phyloP scores from a whole-genome alignment of 2,888 invertebrate species.

The Chloroclysta siterata region DNA sequence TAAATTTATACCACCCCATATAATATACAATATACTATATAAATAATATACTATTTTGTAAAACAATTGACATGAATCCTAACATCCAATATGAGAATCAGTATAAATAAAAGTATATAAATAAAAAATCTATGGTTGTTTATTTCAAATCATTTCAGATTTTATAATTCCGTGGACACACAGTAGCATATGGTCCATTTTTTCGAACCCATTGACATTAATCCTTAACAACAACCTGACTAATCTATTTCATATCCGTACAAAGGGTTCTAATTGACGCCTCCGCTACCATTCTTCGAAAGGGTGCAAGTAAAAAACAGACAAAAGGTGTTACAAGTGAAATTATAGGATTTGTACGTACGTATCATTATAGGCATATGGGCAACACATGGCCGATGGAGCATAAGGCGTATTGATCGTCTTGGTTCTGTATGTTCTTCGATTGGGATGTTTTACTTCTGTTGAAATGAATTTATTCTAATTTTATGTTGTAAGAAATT shows the following conservation, averaged over 20 bases:
- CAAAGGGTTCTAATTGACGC: slow-evolving; percentile 66
- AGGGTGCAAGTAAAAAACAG: slow-evolving; percentile 65
- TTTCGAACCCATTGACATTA: slow-evolving; percentile 35
- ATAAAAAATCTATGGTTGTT: too few species aligned
- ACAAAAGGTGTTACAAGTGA: slow-evolving; percentile 69
- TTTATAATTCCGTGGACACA: too few species aligned
- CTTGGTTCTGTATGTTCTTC: slow-evolving; percentile 30
- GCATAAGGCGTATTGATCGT: slow-evolving; percentile 68
- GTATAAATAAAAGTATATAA: too few species aligned
- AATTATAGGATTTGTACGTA: slow-evolving; percentile 71
- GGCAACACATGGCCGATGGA: slow-evolving; percentile 72
- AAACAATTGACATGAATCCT: too few species aligned
- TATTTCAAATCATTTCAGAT: too few species aligned
- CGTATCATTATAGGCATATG: slow-evolving; percentile 70
- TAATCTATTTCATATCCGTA: slow-evolving; percentile 53
- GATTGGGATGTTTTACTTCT: not conserved
- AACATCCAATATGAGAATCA: too few species aligned
- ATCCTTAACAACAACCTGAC: slow-evolving; percentile 38
- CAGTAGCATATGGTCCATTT: slow-evolving; percentile 9
- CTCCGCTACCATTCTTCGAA: slow-evolving; percentile 62
- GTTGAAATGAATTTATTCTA: not conserved
- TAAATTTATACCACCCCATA: too few species aligned
- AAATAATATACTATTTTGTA: too few species aligned
- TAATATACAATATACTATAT: too few species aligned
- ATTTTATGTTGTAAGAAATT: not conserved